These are phyloP conservation scores for Limosa lapponica DNA, from an alignment of 2,797 vertebrate species.

Conservation along the genomic window DNA sequence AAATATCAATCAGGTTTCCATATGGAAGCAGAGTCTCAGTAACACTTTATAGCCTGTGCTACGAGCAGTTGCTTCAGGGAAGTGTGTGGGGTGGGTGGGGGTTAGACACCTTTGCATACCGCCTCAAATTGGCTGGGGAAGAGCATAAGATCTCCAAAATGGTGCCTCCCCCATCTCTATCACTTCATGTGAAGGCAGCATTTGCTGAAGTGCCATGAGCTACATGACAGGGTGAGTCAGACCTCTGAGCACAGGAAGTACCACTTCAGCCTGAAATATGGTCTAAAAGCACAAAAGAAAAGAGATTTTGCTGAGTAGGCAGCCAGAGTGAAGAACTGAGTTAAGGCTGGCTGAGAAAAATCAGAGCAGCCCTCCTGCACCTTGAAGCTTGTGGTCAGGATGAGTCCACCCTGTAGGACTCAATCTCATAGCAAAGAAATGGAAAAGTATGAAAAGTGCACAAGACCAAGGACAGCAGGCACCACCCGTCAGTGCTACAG, in stretches of 20 bases:
- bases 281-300: neutral
- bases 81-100: too few relatives aligned
- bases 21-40: neutral
- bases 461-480: neutral
- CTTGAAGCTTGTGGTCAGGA: neutral
- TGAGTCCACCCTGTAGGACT: neutral
- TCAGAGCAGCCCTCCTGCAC: neutral
- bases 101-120: neutral
- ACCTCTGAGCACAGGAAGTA: neutral
- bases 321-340: neutral
- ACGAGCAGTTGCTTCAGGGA: neutral
- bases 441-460: neutral
- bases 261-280: neutral
- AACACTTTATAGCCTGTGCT: neutral
- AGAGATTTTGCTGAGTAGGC: neutral
- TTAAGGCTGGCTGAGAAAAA: neutral
- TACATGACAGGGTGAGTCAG: neutral
- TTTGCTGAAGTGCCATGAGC: neutral
- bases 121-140: neutral
- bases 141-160: neutral
- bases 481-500: neutral
- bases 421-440: neutral
- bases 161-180: fast-evolving
- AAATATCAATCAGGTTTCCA: neutral
- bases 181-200: neutral